A percentile compares a stretch with the other conserved stretches of the same genome.
phyloP scores from a whole-genome alignment of 2,797 vertebrate species.

The Enteromius fasciolatus region DNA sequence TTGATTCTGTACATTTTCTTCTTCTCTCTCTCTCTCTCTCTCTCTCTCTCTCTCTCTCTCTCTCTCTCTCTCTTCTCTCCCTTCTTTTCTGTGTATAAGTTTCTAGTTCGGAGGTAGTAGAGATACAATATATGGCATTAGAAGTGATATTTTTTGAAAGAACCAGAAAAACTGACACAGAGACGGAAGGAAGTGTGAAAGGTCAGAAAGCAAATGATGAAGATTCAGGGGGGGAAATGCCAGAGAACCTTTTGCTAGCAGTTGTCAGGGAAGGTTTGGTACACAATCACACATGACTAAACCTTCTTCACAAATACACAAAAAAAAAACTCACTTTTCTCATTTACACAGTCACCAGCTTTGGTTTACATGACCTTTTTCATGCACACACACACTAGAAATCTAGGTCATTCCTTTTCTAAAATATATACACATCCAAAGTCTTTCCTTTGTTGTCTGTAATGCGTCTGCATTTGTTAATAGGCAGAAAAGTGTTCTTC shows the following conservation, averaged over 20 bases:
- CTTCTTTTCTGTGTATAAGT: background rate
- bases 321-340: background rate
- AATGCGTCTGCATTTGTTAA: background rate
- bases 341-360: background rate
- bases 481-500: background rate
- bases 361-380: background rate
- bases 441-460: too few relatives aligned
- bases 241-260: background rate
- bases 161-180: conserved; percentile 6
- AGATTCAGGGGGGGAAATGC: background rate
- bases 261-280: background rate
- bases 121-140: conserved; percentile 7
- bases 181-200: conserved; percentile 3
- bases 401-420: background rate
- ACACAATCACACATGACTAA: background rate
- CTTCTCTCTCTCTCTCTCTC: too few relatives aligned
- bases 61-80: background rate
- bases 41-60: too few relatives aligned
- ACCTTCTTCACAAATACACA: conserved; percentile 11
- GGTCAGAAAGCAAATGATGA: background rate
- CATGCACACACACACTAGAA: background rate
- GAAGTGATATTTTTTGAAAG: background rate
- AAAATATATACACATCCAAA: background rate
- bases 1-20: background rate
- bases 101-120: background rate